These are phyloP conservation scores for Pseudachorutes palmiensis DNA, from an alignment of 1,140 invertebrate species.

Conservation along the genomic window DNA sequence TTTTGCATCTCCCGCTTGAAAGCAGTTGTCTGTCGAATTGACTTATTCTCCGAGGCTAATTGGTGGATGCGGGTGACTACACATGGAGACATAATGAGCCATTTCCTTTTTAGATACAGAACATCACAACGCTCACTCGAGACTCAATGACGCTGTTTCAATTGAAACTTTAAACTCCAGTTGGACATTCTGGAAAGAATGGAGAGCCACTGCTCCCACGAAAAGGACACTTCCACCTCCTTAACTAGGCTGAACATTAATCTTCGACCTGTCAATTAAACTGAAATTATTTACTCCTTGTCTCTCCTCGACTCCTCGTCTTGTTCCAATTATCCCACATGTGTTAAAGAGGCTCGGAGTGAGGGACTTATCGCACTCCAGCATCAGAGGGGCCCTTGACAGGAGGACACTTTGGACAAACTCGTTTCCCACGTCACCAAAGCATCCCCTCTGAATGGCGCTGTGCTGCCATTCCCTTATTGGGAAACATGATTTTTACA, in stretches of 20 bases:
- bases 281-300: background rate
- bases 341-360: too few relatives aligned
- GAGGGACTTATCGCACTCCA: background rate
- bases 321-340: slow-evolving; percentile 10
- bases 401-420: background rate
- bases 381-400: background rate
- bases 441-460: too few relatives aligned
- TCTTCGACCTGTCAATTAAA: slow-evolving; percentile 12
- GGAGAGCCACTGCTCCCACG: background rate
- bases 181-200: too few relatives aligned
- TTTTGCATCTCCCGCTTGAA: too few relatives aligned
- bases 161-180: background rate
- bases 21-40: too few relatives aligned
- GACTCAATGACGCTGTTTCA: background rate
- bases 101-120: slow-evolving; percentile 35
- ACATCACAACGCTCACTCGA: slow-evolving; percentile 12
- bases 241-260: background rate
- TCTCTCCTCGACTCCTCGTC: background rate
- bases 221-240: background rate
- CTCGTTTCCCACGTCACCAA: background rate
- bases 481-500: too few relatives aligned
- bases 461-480: too few relatives aligned
- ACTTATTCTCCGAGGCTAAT: background rate
- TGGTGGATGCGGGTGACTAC: background rate
- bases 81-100: slow-evolving; percentile 24